Percentiles rank a stretch among this genome's conserved stretches.
Evolutionary conservation across 2,113 vertebrate genomes (phyloP).

Genomic region (Nansenia antarctica): DNA sequence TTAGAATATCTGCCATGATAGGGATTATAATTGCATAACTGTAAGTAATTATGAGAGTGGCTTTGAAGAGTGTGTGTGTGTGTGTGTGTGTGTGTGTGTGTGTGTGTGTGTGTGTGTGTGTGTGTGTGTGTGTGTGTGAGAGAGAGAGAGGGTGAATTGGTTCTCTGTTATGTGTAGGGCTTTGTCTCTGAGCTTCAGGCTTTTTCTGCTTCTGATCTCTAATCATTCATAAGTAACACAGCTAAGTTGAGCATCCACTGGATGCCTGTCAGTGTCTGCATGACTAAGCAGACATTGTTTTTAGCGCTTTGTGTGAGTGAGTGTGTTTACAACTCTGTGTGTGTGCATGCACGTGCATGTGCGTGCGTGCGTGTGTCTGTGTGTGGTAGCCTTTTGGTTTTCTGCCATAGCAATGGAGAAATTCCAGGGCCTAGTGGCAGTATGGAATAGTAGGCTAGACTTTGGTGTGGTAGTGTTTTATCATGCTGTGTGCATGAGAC

Average conservation of each 20-base stretch:
- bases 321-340: neutral
- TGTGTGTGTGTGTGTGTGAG: neutral
- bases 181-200: constrained; percentile 20
- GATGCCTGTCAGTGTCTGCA: constrained; percentile 24
- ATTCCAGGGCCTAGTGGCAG: neutral
- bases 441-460: neutral
- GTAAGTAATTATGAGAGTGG: constrained; percentile 34
- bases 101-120: neutral
- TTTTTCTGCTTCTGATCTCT: constrained; percentile 11
- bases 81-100: neutral
- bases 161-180: constrained; percentile 17
- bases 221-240: constrained; percentile 30
- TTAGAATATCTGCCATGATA: constrained; percentile 19
- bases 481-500: neutral
- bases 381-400: neutral
- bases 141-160: constrained; percentile 18
- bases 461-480: neutral
- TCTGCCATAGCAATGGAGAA: neutral
- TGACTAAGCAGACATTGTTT: constrained; percentile 33
- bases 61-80: constrained; percentile 34
- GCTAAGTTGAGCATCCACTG: constrained; percentile 32
- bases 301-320: constrained; percentile 10
- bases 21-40: constrained; percentile 40
- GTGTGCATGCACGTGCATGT: neutral
- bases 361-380: neutral